Percentiles rank a stretch among this genome's conserved stretches.
Conservation (phyloP, 2,888 invertebrate species). For the Scaptomyza parva region DNA sequence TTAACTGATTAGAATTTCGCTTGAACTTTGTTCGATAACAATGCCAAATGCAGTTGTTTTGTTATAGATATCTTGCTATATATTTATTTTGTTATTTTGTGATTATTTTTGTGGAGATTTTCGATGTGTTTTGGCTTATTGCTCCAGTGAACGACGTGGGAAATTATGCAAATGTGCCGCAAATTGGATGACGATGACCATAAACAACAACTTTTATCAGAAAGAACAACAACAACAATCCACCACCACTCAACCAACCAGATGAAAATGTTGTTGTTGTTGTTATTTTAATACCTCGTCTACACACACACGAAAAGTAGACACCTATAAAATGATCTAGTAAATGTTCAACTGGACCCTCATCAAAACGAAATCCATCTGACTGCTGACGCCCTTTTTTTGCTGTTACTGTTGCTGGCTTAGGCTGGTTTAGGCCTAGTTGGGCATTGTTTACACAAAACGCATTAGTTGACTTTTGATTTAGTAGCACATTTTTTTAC, state of each 20-base stretch:
- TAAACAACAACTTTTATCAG: conserved; percentile 64
- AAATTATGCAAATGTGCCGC: conserved; percentile 76
- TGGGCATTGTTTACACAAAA: conserved; percentile 70
- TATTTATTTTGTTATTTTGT: conserved; percentile 43
- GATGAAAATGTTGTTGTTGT: neutral
- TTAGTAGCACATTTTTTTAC: conserved; percentile 18
- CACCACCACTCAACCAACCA: neutral
- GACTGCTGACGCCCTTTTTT: conserved; percentile 16
- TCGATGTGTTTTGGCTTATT: conserved; percentile 34
- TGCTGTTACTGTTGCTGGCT: neutral
- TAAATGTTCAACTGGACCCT: conserved; percentile 55
- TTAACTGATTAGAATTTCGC: conserved; percentile 12
- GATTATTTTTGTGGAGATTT: conserved; percentile 53
- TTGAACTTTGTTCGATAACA: conserved; percentile 24
- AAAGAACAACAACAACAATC: conserved; percentile 15
- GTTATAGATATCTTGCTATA: conserved; percentile 30
- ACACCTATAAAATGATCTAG: conserved; percentile 27
- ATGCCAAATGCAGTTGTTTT: conserved; percentile 22
- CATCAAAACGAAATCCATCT: conserved; percentile 64
- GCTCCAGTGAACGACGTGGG: conserved; percentile 60
- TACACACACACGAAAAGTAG: conserved; percentile 6
- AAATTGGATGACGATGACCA: conserved; percentile 70
- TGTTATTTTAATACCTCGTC: conserved; percentile 36
- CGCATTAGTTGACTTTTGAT: conserved; percentile 63
- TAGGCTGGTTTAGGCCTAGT: conserved; percentile 57